Evolutionary conservation across 2,113 vertebrate genomes (phyloP).

Genomic region (Connochaetes taurinus): DNA sequence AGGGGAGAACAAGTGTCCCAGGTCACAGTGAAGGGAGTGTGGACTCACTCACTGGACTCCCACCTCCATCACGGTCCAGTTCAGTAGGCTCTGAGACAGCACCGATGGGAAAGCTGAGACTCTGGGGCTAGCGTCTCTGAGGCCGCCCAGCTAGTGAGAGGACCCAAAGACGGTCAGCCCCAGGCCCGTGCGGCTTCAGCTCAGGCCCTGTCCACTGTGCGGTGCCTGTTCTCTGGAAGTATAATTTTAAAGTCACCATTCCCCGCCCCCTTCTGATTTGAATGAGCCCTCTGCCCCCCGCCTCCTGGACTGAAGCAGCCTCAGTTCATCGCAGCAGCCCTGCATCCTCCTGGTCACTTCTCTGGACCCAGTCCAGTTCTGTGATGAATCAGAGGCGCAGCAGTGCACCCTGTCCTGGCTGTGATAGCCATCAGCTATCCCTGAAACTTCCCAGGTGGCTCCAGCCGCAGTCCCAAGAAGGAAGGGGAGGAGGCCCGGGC

Average conservation of each 20-base stretch:
- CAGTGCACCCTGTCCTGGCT: conserved; percentile 32
- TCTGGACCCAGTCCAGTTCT: conserved; percentile 14
- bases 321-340: conserved; percentile 20
- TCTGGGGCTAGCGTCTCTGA: not conserved
- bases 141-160: not conserved
- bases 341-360: conserved; percentile 1
- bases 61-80: not conserved
- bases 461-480: conserved; percentile 4
- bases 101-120: not conserved
- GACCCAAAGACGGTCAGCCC: not conserved
- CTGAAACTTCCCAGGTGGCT: conserved; percentile 53
- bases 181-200: not conserved
- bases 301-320: not conserved
- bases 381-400: conserved; percentile 48
- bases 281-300: not conserved
- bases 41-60: not conserved
- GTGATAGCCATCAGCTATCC: conserved; percentile 37
- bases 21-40: not conserved
- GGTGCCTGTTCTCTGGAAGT: not conserved
- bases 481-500: not conserved
- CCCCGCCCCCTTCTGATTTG: not conserved
- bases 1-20: not conserved
- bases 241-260: not conserved
- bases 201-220: not conserved
- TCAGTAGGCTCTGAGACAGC: not conserved